These are phyloP conservation scores for Perithous albicinctus DNA, from an alignment of 2,888 invertebrate genomes.

Conservation along the genomic window DNA sequence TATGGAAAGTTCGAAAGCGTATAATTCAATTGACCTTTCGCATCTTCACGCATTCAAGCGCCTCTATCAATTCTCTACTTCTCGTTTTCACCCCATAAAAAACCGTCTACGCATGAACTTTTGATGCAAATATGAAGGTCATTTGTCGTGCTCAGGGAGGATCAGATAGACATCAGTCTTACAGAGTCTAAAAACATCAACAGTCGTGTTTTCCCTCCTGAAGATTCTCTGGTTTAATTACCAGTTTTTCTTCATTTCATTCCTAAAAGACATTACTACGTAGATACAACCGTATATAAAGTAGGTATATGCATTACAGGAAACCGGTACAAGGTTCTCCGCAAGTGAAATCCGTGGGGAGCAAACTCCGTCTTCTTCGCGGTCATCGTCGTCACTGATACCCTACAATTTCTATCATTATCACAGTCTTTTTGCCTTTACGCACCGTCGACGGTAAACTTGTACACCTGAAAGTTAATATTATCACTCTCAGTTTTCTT, in stretches of 20 bases:
- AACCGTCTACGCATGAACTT: conserved; percentile 34
- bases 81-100: conserved; percentile 55
- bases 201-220: conserved; percentile 43
- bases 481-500: conserved; percentile 57
- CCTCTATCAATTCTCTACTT: background rate
- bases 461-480: conserved; percentile 16
- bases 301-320: background rate
- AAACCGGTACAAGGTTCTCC: conserved; percentile 52
- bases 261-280: conserved; percentile 20
- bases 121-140: conserved; percentile 58
- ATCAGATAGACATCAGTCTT: background rate
- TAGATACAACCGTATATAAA: background rate
- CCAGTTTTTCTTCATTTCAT: conserved; percentile 33
- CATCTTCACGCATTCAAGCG: background rate
- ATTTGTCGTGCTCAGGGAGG: background rate
- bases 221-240: conserved; percentile 60
- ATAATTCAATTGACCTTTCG: conserved; percentile 36
- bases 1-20: conserved; percentile 58
- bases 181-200: conserved; percentile 2
- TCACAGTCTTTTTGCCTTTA: conserved; percentile 11
- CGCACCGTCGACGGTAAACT: background rate
- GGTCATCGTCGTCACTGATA: background rate
- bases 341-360: conserved; percentile 35
- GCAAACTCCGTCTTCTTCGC: conserved; percentile 16
- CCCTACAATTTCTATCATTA: conserved; percentile 23